Percentiles rank a stretch among this genome's conserved stretches.
Evolutionary conservation across 2,797 vertebrate species (phyloP).

Genomic region (Heliangelus exortis): DNA sequence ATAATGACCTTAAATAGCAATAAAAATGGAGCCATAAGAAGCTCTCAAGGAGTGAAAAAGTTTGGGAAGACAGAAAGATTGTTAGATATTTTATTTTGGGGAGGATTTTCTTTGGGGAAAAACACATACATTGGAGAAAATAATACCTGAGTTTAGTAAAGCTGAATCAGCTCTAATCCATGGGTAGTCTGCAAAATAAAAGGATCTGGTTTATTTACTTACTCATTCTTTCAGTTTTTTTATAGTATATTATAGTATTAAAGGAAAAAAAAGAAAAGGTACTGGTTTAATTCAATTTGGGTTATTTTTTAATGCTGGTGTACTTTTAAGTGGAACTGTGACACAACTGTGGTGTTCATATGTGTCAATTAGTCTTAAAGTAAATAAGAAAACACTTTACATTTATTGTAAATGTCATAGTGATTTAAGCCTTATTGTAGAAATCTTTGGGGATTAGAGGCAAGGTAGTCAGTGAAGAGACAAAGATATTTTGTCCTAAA

Average conservation of each 20-base stretch:
- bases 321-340: slow-evolving; percentile 9
- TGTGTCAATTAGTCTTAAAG: slow-evolving; percentile 64
- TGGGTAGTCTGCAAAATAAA: background rate
- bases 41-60: slow-evolving; percentile 40
- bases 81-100: background rate
- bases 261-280: background rate
- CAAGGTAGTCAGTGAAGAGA: background rate
- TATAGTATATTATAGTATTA: background rate
- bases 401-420: slow-evolving; percentile 65
- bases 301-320: background rate
- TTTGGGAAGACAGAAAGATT: background rate
- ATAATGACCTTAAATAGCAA: slow-evolving; percentile 75
- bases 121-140: slow-evolving; percentile 4
- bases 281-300: background rate
- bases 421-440: slow-evolving; percentile 69
- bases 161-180: background rate
- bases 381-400: slow-evolving; percentile 70
- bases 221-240: background rate
- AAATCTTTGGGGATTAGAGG: slow-evolving; percentile 43
- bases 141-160: slow-evolving; percentile 44
- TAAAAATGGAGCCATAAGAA: slow-evolving; percentile 65
- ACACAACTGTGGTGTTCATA: slow-evolving; percentile 48
- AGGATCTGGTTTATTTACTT: background rate
- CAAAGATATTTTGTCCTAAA: background rate
- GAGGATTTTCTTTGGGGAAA: background rate